phyloP scores from a whole-genome alignment of 2,888 invertebrate genomes.

The Ornithoptera priamus region DNA sequence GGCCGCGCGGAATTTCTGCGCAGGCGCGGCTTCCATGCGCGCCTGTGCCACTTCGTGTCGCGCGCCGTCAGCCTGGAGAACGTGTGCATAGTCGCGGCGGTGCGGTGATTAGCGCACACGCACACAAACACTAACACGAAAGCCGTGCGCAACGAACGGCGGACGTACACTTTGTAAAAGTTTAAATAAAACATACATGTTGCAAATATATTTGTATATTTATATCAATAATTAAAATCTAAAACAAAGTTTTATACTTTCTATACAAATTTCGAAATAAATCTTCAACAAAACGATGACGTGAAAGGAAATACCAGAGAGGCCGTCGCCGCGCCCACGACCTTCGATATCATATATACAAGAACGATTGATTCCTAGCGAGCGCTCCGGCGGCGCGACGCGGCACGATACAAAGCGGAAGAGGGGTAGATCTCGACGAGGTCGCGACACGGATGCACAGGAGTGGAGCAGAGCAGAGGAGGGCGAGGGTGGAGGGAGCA shows the following conservation, averaged over 20 bases:
- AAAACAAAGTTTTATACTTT: constrained; percentile 52
- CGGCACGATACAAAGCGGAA: too few species aligned
- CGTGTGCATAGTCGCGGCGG: constrained; percentile 84
- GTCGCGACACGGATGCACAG: too few species aligned
- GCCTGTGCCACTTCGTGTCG: constrained; percentile 84
- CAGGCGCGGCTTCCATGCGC: constrained; percentile 79
- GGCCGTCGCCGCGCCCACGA: background rate
- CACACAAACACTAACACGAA: too few species aligned
- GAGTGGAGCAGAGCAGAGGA: too few species aligned
- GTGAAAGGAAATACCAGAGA: background rate
- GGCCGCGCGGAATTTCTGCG: constrained; percentile 84
- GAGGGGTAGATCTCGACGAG: too few species aligned
- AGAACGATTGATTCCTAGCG: too few species aligned
- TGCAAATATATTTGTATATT: constrained; percentile 74
- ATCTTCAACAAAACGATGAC: constrained; percentile 34
- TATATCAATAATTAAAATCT: constrained; percentile 64
- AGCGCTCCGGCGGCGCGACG: too few species aligned
- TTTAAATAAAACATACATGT: constrained; percentile 43
- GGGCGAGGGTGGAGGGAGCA: too few species aligned
- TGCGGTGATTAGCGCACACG: background rate
- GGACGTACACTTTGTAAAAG: background rate
- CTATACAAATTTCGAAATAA: constrained; percentile 44
- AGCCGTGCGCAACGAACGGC: too few species aligned
- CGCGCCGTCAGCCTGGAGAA: constrained; percentile 87
- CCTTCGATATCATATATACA: background rate